Evolutionary conservation across 2,113 vertebrate species (phyloP).

Genomic region (Sorex araneus): DNA sequence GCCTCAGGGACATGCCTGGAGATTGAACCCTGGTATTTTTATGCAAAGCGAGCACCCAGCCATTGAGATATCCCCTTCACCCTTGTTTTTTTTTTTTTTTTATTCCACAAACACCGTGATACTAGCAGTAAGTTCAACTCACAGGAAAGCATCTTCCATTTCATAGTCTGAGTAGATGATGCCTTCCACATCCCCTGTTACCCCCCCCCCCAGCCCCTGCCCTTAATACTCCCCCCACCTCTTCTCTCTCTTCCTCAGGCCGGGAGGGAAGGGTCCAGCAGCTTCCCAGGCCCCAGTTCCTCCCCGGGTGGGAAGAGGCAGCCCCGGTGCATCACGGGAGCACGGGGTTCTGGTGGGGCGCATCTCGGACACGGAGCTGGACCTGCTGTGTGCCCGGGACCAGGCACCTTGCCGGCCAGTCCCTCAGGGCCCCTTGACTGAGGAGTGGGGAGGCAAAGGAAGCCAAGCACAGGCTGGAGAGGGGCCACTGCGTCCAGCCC

Average conservation of each 20-base stretch:
- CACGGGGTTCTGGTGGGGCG: too few species aligned
- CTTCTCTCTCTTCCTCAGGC: background rate
- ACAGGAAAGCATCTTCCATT: background rate
- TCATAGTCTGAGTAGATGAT: constrained; percentile 27
- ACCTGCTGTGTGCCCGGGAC: background rate
- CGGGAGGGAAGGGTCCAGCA: background rate
- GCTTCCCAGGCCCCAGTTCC: too few species aligned
- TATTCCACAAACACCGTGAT: background rate
- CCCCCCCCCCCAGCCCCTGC: background rate
- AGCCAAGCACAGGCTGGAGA: too few species aligned
- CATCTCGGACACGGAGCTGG: background rate
- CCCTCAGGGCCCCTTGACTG: background rate
- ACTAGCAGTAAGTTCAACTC: constrained; percentile 47
- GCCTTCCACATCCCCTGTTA: background rate
- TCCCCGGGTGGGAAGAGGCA: background rate
- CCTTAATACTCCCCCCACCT: background rate
- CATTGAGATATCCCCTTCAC: too few species aligned
- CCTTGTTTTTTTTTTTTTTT: background rate
- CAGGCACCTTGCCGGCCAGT: background rate
- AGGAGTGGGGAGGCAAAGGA: background rate
- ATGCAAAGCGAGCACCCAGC: too few species aligned
- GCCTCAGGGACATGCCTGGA: background rate
- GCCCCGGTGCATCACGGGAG: too few species aligned
- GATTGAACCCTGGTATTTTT: too few species aligned
- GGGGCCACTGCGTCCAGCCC: background rate